Conservation (phyloP, 2,888 invertebrate species). For the Lingula anatina region DNA sequence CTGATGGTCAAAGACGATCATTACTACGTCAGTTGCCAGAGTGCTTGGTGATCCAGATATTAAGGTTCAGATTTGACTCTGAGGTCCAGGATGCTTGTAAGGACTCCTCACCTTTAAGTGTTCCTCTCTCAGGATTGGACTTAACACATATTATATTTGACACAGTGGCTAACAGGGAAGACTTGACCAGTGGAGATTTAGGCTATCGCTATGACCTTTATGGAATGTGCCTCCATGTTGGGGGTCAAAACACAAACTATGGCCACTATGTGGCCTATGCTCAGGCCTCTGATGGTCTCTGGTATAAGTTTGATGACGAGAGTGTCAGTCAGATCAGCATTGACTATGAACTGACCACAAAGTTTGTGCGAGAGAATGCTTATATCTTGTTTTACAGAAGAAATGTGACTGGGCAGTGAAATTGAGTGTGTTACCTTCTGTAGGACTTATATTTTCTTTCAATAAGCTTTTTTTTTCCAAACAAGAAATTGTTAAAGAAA, state of each 20-base stretch:
- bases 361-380: slow-evolving; percentile 41
- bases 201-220: slow-evolving; percentile 37
- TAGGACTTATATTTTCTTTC: too few species aligned
- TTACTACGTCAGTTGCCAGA: slow-evolving; percentile 44
- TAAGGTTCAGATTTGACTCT: slow-evolving; percentile 37
- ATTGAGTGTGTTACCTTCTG: too few species aligned
- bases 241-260: slow-evolving; percentile 32
- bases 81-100: slow-evolving; percentile 27
- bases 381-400: slow-evolving; percentile 44
- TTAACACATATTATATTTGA: slow-evolving; percentile 38
- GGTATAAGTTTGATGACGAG: slow-evolving; percentile 47
- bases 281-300: slow-evolving; percentile 20
- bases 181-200: slow-evolving; percentile 21
- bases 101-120: slow-evolving; percentile 33
- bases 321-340: slow-evolving; percentile 41
- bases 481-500: too few species aligned
- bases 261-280: slow-evolving; percentile 46
- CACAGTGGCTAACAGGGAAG: slow-evolving; percentile 35
- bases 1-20: slow-evolving; percentile 35
- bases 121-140: slow-evolving; percentile 35
- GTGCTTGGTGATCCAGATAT: slow-evolving; percentile 44
- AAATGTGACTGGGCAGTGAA: too few species aligned
- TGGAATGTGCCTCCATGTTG: slow-evolving; percentile 41
- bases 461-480: too few species aligned
- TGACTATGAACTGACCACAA: slow-evolving; percentile 40